Conservation (phyloP, 1,140 invertebrate genomes). For the Dendroctonus valens region DNA sequence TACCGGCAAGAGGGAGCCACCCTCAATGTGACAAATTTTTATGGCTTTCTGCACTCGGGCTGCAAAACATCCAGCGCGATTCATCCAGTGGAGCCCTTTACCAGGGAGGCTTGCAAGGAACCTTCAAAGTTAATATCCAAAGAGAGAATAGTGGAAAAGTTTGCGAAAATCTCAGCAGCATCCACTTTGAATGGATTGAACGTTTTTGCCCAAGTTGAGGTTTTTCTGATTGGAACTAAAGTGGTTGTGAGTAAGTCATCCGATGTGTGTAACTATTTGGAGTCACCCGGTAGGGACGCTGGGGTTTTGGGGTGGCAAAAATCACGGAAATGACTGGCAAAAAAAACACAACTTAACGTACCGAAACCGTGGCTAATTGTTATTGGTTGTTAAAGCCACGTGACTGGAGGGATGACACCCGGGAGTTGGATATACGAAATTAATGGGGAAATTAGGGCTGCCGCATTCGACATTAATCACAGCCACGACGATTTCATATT, state of each 20-base stretch:
- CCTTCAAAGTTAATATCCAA: too few relatives aligned
- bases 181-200: too few relatives aligned
- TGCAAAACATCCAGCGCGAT: not conserved
- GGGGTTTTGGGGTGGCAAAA: conserved; percentile 16
- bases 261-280: too few relatives aligned
- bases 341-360: conserved; percentile 47
- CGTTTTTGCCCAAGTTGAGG: too few relatives aligned
- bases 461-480: conserved; percentile 14
- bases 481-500: conserved; percentile 21
- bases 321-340: conserved; percentile 41
- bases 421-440: conserved; percentile 27
- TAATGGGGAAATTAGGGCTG: conserved; percentile 32
- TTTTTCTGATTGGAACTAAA: too few relatives aligned
- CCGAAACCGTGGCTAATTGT: conserved; percentile 49
- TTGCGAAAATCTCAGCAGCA: too few relatives aligned
- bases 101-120: too few relatives aligned
- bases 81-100: not conserved
- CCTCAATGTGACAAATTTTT: conserved; percentile 48
- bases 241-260: too few relatives aligned
- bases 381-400: conserved; percentile 49
- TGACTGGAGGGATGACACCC: conserved; percentile 38
- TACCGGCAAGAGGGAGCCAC: conserved; percentile 32
- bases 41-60: conserved; percentile 40
- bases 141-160: too few relatives aligned
- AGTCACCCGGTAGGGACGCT: too few relatives aligned